Percentiles rank a stretch among this genome's conserved stretches.
These are phyloP conservation scores for Oligia fasciuncula DNA, from an alignment of 2,888 invertebrate species.

Conservation along the genomic window DNA sequence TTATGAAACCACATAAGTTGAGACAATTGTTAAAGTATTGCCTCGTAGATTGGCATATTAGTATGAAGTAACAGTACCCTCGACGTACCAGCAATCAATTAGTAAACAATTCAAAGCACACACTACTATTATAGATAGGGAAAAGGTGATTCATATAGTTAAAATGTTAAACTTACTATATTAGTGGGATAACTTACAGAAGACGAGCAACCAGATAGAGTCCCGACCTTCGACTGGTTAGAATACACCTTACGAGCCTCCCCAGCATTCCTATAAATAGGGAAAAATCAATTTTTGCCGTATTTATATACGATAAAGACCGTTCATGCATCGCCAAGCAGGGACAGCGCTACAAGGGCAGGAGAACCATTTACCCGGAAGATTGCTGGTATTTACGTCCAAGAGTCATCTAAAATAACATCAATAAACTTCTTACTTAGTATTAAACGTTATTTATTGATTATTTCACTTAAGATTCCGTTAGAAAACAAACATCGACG, in stretches of 20 bases:
- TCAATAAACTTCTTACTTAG: constrained; percentile 67
- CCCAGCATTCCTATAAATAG: constrained; percentile 90
- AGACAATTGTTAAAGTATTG: constrained; percentile 23
- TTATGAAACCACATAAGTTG: constrained; percentile 22
- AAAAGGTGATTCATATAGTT: constrained; percentile 66
- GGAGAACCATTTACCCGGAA: constrained; percentile 86
- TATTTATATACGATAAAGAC: constrained; percentile 80
- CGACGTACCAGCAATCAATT: constrained; percentile 55
- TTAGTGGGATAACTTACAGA: constrained; percentile 89
- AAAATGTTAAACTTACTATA: constrained; percentile 34
- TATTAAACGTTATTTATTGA: constrained; percentile 61
- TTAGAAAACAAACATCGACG: constrained; percentile 70
- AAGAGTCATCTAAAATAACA: constrained; percentile 85
- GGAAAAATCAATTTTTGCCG: constrained; percentile 86
- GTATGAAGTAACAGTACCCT: constrained; percentile 45
- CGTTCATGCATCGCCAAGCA: constrained; percentile 84
- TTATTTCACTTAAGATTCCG: constrained; percentile 72
- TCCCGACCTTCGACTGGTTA: constrained; percentile 91
- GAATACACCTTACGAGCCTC: constrained; percentile 88
- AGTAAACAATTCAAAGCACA: constrained; percentile 67
- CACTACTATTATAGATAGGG: constrained; percentile 62
- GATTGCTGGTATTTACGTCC: constrained; percentile 89
- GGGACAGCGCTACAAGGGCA: constrained; percentile 77
- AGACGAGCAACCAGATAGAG: constrained; percentile 92
- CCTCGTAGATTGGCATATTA: constrained; percentile 38